phyloP scores from a whole-genome alignment of 2,888 invertebrate species.

The Volucella inflata region DNA sequence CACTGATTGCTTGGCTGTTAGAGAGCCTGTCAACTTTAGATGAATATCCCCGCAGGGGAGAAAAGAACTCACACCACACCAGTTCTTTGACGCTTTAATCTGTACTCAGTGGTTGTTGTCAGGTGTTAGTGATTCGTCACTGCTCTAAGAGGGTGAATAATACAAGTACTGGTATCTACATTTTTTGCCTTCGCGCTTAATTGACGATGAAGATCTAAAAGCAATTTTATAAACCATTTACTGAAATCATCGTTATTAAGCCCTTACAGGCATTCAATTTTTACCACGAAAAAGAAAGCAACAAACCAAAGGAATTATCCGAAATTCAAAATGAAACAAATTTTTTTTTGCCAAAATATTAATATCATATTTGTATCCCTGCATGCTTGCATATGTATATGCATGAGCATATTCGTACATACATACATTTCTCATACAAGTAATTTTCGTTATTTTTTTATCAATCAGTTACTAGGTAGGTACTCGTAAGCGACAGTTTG shows the following conservation, averaged over 20 bases:
- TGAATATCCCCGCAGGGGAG: slow-evolving; percentile 36
- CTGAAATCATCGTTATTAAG: slow-evolving; percentile 54
- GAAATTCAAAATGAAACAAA: slow-evolving; percentile 20
- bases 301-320: slow-evolving; percentile 26
- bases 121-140: slow-evolving; percentile 59
- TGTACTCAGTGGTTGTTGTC: slow-evolving; percentile 48
- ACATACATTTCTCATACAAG: no score
- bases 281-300: slow-evolving; percentile 25
- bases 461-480: slow-evolving; percentile 46
- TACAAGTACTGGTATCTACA: no score
- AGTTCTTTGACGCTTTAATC: slow-evolving; percentile 30
- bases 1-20: slow-evolving; percentile 31
- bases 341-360: slow-evolving; percentile 67
- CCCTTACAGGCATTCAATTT: slow-evolving; percentile 54
- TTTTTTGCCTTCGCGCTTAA: slow-evolving; percentile 59
- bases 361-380: slow-evolving; percentile 58
- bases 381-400: slow-evolving; percentile 17
- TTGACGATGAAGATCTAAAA: slow-evolving; percentile 76
- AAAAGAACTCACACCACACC: slow-evolving; percentile 10
- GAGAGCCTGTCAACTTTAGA: slow-evolving; percentile 47
- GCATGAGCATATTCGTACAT: not conserved
- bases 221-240: slow-evolving; percentile 77
- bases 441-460: slow-evolving; percentile 26
- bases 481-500: not conserved
- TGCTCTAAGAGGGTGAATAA: slow-evolving; percentile 43